These are phyloP conservation scores for Hirudinaria manillensis DNA, from an alignment of 2,888 invertebrate genomes.

Conservation along the genomic window DNA sequence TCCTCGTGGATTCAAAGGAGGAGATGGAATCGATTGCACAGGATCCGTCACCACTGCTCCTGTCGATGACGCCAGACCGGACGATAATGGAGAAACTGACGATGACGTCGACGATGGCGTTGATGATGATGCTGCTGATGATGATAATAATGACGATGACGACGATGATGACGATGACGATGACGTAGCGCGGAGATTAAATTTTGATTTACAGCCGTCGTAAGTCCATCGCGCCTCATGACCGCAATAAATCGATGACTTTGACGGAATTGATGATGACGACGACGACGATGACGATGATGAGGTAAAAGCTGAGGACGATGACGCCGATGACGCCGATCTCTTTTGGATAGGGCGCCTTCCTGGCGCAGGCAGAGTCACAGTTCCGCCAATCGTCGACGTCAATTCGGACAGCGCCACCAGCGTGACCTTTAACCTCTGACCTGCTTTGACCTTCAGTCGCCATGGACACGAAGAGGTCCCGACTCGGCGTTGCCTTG, in stretches of 20 bases:
- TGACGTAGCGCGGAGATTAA: too few species aligned
- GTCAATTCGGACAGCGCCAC: conserved; percentile 9
- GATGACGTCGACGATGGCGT: background rate
- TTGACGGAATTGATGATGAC: too few species aligned
- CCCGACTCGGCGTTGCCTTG: conserved; percentile 14
- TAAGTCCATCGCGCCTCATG: too few species aligned
- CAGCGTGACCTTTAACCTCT: conserved; percentile 23
- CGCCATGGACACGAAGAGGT: conserved; percentile 31
- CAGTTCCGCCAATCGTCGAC: background rate
- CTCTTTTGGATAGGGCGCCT: background rate
- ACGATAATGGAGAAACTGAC: background rate
- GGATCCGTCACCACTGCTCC: background rate
- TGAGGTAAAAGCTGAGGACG: background rate
- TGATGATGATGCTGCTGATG: too few species aligned
- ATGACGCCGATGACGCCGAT: background rate
- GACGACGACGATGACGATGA: background rate
- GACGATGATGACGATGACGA: too few species aligned
- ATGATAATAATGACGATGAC: too few species aligned
- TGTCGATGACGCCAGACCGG: background rate
- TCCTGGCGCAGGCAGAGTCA: too few species aligned
- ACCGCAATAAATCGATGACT: too few species aligned
- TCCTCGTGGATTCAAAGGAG: background rate
- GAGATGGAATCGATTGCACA: background rate
- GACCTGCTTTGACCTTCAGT: conserved; percentile 18
- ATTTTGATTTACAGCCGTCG: too few species aligned